Percentiles rank a stretch among this genome's conserved stretches.
These are phyloP conservation scores for Staurois parvus DNA, from an alignment of 2,797 vertebrate genomes.

Conservation along the genomic window DNA sequence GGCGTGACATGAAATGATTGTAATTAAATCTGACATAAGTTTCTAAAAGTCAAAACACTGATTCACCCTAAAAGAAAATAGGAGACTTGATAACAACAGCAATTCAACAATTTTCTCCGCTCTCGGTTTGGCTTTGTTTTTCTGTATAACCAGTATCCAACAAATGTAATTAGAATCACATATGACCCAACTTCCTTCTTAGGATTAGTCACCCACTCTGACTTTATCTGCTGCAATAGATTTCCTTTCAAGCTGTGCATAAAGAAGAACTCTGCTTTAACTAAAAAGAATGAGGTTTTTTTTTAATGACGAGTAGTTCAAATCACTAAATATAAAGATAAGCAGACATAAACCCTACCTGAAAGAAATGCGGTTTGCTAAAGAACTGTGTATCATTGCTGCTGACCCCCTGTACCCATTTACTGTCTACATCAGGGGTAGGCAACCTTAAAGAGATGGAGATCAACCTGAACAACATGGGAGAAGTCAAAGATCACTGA, in stretches of 20 bases:
- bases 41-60: slow-evolving; percentile 57
- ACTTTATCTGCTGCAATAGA: background rate
- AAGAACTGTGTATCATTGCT: too few species aligned
- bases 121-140: slow-evolving; percentile 5
- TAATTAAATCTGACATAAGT: slow-evolving; percentile 53
- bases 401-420: too few species aligned
- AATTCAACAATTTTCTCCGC: slow-evolving; percentile 22
- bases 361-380: too few species aligned
- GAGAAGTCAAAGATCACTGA: too few species aligned
- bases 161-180: slow-evolving; percentile 47
- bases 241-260: background rate
- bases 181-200: slow-evolving; percentile 33
- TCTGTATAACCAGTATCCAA: slow-evolving; percentile 8
- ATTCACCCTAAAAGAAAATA: slow-evolving; percentile 50
- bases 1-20: slow-evolving; percentile 51
- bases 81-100: background rate
- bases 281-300: too few species aligned
- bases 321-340: too few species aligned
- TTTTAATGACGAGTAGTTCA: too few species aligned
- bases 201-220: slow-evolving; percentile 18
- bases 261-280: background rate
- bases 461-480: too few species aligned
- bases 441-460: too few species aligned
- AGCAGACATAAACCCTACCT: too few species aligned
- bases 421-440: too few species aligned